Evolutionary conservation across 2,888 invertebrate species (phyloP).

Genomic region (Tortrix viridana): DNA sequence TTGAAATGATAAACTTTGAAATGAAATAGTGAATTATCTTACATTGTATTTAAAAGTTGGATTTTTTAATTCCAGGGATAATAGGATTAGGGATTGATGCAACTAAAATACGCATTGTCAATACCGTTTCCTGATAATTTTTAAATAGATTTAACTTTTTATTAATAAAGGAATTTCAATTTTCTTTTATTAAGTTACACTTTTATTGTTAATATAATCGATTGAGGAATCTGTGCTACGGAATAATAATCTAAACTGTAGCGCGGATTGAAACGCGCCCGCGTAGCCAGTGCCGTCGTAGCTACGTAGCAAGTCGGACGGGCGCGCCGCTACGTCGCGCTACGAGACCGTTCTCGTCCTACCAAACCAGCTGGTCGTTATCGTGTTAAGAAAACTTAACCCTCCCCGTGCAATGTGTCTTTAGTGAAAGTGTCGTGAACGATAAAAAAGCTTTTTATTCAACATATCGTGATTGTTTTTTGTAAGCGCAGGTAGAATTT

Average conservation of each 20-base stretch:
- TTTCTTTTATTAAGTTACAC: no score
- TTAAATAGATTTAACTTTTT: no score
- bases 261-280: constrained; percentile 68
- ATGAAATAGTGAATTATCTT: no score
- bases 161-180: no score
- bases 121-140: no score
- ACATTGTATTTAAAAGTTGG: no score
- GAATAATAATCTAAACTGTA: constrained; percentile 72
- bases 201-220: constrained; percentile 59
- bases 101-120: no score
- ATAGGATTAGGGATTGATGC: no score
- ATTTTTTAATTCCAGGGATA: no score
- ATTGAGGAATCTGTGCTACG: constrained; percentile 77
- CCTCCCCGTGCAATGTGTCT: constrained; percentile 19
- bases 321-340: constrained; percentile 50
- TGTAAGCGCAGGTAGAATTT: constrained; percentile 57
- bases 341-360: constrained; percentile 38
- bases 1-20: no score
- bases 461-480: constrained; percentile 43
- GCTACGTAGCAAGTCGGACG: constrained; percentile 70
- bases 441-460: constrained; percentile 2
- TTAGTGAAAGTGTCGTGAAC: constrained; percentile 62
- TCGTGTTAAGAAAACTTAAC: constrained; percentile 14
- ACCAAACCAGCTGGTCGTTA: constrained; percentile 26
- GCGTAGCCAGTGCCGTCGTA: constrained; percentile 76